These are phyloP conservation scores for Perdita meconis DNA, from an alignment of 2,888 invertebrate genomes.

Conservation along the genomic window DNA sequence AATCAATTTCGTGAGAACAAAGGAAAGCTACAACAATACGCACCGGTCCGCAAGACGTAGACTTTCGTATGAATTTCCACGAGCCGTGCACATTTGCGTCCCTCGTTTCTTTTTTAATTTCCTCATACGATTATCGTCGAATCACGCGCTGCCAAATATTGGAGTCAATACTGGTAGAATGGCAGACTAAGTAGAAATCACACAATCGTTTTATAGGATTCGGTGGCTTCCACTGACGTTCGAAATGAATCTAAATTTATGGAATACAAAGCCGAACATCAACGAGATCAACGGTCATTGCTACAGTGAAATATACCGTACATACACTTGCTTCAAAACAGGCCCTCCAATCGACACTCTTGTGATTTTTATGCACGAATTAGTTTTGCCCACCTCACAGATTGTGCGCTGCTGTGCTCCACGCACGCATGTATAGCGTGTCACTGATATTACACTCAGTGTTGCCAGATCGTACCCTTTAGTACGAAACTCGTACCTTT, in stretches of 20 bases:
- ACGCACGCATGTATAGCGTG: too few relatives aligned
- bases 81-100: conserved; percentile 19
- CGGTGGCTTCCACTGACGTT: not conserved
- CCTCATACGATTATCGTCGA: not conserved
- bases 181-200: not conserved
- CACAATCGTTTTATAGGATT: not conserved
- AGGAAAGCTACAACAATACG: conserved; percentile 22
- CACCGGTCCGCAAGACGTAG: conserved; percentile 43
- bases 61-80: conserved; percentile 43
- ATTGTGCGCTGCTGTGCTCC: too few relatives aligned
- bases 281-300: conserved; percentile 54
- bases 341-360: too few relatives aligned
- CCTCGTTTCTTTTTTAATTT: conserved; percentile 31
- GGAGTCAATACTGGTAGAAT: conserved; percentile 8
- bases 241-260: conserved; percentile 12
- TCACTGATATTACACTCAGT: too few relatives aligned
- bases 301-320: conserved; percentile 42
- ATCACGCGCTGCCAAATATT: too few relatives aligned
- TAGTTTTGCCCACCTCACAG: too few relatives aligned
- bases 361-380: too few relatives aligned
- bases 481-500: too few relatives aligned
- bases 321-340: too few relatives aligned
- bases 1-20: conserved; percentile 21
- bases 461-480: too few relatives aligned
- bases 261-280: conserved; percentile 38